These are phyloP conservation scores for Andrena marginata DNA, from an alignment of 2,888 invertebrate genomes.

Conservation along the genomic window DNA sequence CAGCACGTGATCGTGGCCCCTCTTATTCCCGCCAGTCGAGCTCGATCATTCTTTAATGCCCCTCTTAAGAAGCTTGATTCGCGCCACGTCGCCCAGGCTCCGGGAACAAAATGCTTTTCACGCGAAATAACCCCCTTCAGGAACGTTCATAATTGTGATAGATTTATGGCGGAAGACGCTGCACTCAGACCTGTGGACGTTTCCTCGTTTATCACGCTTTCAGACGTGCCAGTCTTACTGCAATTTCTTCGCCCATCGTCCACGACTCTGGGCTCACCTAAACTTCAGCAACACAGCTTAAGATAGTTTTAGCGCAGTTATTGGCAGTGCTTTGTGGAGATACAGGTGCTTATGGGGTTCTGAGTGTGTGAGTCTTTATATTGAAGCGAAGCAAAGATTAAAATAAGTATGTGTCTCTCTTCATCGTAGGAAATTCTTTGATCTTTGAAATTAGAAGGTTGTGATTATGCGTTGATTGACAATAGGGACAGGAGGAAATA, in stretches of 20 bases:
- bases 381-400: not conserved
- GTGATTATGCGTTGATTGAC: no score
- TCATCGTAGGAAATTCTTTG: not conserved
- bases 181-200: slow-evolving; percentile 3
- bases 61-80: slow-evolving; percentile 10
- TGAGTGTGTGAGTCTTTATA: not conserved
- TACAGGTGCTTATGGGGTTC: not conserved
- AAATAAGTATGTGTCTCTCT: not conserved
- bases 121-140: slow-evolving; percentile 1
- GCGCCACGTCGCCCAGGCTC: not conserved
- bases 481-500: no score
- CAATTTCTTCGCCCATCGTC: slow-evolving; percentile 1
- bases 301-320: not conserved
- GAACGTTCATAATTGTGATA: slow-evolving; percentile 44
- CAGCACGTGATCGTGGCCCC: slow-evolving; percentile 9
- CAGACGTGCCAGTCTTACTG: not conserved
- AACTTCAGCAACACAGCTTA: not conserved
- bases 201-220: slow-evolving; percentile 34
- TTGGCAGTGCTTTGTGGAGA: not conserved
- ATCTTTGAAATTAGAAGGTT: no score
- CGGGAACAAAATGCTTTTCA: slow-evolving; percentile 8
- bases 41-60: slow-evolving; percentile 29
- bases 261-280: not conserved
- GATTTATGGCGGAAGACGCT: slow-evolving; percentile 49
- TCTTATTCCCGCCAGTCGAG: slow-evolving; percentile 6